A percentile compares a stretch with the other conserved stretches of the same genome.
These are phyloP conservation scores for Capreolus pygargus DNA, from an alignment of 2,113 vertebrate genomes.

Conservation along the genomic window DNA sequence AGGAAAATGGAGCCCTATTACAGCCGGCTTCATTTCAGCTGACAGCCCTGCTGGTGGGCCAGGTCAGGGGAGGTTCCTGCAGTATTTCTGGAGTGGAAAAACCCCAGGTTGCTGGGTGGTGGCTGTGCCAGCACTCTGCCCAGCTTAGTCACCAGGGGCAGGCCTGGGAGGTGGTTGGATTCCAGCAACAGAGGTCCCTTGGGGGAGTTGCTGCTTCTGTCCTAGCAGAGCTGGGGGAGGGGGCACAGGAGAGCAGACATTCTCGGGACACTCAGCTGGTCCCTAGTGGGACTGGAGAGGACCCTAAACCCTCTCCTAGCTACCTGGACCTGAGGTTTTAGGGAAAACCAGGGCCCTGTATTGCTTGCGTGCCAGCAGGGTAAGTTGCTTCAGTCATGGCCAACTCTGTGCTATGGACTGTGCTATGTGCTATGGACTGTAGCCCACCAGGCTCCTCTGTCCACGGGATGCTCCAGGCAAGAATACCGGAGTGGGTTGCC, in stretches of 20 bases:
- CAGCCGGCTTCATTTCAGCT: not conserved
- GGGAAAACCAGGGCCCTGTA: not conserved
- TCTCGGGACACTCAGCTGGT: not conserved
- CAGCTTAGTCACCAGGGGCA: not conserved
- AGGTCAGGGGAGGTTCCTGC: not conserved
- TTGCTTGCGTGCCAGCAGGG: not conserved
- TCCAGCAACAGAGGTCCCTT: not conserved
- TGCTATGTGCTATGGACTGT: not conserved
- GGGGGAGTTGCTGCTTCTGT: conserved; percentile 15
- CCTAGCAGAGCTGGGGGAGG: not conserved
- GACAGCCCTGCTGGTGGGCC: not conserved
- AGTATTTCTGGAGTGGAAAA: conserved; percentile 54
- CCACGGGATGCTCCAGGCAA: not conserved
- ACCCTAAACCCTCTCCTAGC: not conserved
- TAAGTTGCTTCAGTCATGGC: not conserved
- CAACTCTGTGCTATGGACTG: not conserved
- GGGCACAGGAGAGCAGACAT: not conserved
- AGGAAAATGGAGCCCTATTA: not conserved
- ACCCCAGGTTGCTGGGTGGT: not conserved
- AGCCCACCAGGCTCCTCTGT: not conserved
- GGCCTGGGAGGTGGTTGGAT: not conserved
- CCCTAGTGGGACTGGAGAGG: not conserved
- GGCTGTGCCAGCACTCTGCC: not conserved
- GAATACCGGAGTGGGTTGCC: not conserved
- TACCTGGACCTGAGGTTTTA: not conserved